Conservation (phyloP, 2,113 vertebrate genomes). For the Myxocyprinus asiaticus region DNA sequence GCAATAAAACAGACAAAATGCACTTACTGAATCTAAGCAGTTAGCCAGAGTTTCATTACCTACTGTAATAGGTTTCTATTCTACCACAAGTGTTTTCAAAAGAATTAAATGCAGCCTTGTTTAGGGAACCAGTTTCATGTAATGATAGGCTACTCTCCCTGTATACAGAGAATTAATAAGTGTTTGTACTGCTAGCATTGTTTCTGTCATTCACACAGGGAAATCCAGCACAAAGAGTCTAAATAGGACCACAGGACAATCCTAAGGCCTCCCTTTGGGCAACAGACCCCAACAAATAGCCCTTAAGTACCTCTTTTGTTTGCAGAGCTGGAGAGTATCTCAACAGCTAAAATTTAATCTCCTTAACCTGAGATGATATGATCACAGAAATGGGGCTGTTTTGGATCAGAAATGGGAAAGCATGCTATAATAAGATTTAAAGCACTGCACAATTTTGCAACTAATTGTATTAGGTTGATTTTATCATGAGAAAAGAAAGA, state of each 20-base stretch:
- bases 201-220: conserved; percentile 27
- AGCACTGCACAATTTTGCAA: neutral
- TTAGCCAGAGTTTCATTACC: conserved; percentile 26
- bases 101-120: conserved; percentile 20
- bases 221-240: conserved; percentile 12
- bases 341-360: neutral
- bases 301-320: conserved; percentile 19
- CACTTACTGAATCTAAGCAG: conserved; percentile 4
- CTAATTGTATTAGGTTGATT: too few relatives aligned
- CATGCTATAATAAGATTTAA: neutral
- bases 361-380: neutral
- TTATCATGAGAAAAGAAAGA: too few relatives aligned
- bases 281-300: conserved; percentile 19
- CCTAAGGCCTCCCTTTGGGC: conserved; percentile 19
- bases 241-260: conserved; percentile 21
- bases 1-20: neutral
- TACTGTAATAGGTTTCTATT: neutral
- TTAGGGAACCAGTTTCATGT: neutral
- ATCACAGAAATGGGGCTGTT: neutral
- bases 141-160: conserved; percentile 4
- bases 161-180: conserved; percentile 9
- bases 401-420: too few relatives aligned
- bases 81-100: neutral
- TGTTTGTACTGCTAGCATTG: conserved; percentile 33
- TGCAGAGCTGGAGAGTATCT: neutral